Conservation (phyloP, 2,797 vertebrate genomes). For the Catharus ustulatus region DNA sequence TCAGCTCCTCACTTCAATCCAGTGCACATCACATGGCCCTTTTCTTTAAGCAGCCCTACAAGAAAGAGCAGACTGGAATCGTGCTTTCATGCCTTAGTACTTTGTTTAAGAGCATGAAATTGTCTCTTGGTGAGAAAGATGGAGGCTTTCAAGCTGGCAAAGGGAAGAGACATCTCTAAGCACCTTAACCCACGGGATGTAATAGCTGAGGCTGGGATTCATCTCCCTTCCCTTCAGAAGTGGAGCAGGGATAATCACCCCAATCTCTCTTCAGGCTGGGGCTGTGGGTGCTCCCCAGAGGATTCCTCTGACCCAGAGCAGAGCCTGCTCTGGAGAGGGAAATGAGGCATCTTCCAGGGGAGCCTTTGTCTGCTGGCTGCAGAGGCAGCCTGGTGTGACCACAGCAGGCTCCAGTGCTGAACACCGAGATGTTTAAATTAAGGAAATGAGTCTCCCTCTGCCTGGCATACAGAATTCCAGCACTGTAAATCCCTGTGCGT, state of each 20-base stretch:
- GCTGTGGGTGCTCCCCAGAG: background rate
- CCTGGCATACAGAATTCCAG: background rate
- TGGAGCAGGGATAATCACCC: conserved; percentile 46
- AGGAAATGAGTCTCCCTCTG: conserved; percentile 9
- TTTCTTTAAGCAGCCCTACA: conserved; percentile 23
- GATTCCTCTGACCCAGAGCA: conserved; percentile 8
- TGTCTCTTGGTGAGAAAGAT: conserved; percentile 26
- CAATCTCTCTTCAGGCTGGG: conserved; percentile 13
- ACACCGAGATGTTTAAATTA: background rate
- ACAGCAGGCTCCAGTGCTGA: background rate
- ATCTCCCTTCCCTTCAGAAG: conserved; percentile 28
- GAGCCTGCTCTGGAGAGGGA: background rate
- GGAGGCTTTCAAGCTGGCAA: conserved; percentile 41
- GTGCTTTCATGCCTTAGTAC: conserved; percentile 58
- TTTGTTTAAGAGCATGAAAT: conserved; percentile 67
- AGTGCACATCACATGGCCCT: background rate
- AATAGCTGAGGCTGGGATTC: conserved; percentile 37
- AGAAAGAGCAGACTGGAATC: conserved; percentile 23
- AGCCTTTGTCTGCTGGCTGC: background rate
- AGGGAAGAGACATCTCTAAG: conserved; percentile 13
- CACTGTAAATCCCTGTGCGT: background rate
- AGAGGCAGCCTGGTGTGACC: background rate
- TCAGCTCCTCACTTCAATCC: conserved; percentile 36
- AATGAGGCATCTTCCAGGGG: background rate
- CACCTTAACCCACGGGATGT: conserved; percentile 29